A percentile compares a stretch with the other conserved stretches of the same genome.
phyloP scores from a whole-genome alignment of 2,797 vertebrate species.

The Lepidocolaptes lacrymiger region DNA sequence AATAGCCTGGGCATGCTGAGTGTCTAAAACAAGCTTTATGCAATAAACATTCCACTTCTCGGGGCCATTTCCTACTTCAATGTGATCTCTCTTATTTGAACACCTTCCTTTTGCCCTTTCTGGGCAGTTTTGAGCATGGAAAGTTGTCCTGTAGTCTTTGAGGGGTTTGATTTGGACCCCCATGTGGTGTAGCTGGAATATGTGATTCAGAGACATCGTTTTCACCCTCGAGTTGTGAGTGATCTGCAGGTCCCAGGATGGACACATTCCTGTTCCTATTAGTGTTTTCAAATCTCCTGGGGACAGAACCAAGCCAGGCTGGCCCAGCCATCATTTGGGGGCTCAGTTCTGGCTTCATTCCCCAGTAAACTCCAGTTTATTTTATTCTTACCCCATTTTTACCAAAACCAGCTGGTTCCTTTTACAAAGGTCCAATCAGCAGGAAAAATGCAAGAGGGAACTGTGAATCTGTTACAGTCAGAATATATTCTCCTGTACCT shows the following conservation, averaged over 20 bases:
- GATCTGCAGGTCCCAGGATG: not conserved
- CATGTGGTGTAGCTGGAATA: accelerated
- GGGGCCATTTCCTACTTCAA: not conserved
- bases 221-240: not conserved
- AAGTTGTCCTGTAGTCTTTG: not conserved
- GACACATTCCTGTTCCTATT: not conserved
- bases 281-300: not conserved
- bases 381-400: not conserved
- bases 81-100: not conserved
- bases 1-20: not conserved
- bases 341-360: not conserved
- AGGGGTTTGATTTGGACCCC: not conserved
- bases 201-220: not conserved
- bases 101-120: not conserved
- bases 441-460: not conserved
- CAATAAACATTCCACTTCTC: not conserved
- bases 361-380: not conserved
- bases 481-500: not conserved
- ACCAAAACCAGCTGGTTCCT: not conserved
- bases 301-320: not conserved
- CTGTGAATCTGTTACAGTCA: not conserved
- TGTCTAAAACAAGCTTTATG: not conserved
- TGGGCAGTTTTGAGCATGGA: not conserved
- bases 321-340: not conserved
- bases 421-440: not conserved